Percentiles rank a stretch among this genome's conserved stretches.
Conservation (phyloP, 1,140 invertebrate genomes). For the Calephelis nemesis region DNA sequence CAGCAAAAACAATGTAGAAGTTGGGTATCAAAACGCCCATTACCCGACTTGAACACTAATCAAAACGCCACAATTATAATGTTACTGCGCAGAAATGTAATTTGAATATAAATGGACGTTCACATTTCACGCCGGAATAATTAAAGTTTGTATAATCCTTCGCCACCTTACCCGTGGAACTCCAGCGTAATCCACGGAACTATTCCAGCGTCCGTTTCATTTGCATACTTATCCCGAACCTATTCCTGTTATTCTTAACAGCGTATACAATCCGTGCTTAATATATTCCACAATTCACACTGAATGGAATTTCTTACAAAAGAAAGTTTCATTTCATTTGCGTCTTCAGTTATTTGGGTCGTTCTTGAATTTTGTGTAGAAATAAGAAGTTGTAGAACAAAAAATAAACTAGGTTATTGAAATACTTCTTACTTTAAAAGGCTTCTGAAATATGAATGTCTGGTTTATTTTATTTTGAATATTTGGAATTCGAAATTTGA, state of each 20-base stretch:
- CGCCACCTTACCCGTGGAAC: slow-evolving; percentile 7
- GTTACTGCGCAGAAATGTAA: neutral
- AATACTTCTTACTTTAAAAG: too few species aligned
- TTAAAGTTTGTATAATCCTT: slow-evolving; percentile 11
- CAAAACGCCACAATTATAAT: neutral
- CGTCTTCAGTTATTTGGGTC: slow-evolving; percentile 1
- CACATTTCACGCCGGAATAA: slow-evolving; percentile 6
- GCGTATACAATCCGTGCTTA: slow-evolving; percentile 10
- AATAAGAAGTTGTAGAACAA: neutral
- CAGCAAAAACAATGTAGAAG: neutral
- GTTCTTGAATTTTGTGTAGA: neutral
- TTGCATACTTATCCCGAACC: slow-evolving; percentile 17
- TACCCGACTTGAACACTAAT: neutral
- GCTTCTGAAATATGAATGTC: too few species aligned
- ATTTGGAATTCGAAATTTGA: too few species aligned
- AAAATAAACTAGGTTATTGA: too few species aligned
- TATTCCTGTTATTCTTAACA: slow-evolving; percentile 13
- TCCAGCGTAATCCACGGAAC: slow-evolving; percentile 4
- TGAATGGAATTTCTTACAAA: slow-evolving; percentile 15
- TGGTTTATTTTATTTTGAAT: too few species aligned
- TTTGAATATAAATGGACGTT: neutral
- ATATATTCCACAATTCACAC: slow-evolving; percentile 3
- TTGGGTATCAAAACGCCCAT: neutral
- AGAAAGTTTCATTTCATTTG: slow-evolving; percentile 13
- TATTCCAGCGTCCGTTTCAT: slow-evolving; percentile 17